These are phyloP conservation scores for Pollenia angustigena DNA, from an alignment of 2,888 invertebrate species.

Conservation along the genomic window DNA sequence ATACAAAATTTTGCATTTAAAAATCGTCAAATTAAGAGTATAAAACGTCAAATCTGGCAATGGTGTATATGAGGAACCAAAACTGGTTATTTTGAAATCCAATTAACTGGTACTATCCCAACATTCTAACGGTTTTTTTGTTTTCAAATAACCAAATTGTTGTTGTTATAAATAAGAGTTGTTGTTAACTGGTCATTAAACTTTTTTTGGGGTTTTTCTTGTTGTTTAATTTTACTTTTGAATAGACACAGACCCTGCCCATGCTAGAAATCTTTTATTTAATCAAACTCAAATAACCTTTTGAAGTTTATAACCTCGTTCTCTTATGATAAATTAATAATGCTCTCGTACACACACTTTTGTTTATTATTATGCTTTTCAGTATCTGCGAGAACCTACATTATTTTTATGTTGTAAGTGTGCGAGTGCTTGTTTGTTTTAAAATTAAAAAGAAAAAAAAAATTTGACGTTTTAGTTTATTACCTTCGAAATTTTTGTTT, in stretches of 20 bases:
- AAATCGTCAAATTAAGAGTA: too few relatives aligned
- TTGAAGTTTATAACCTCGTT: slow-evolving; percentile 63
- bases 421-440: not conserved
- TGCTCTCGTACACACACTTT: not conserved
- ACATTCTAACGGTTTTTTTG: slow-evolving; percentile 66
- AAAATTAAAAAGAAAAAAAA: slow-evolving; percentile 6
- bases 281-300: slow-evolving; percentile 55
- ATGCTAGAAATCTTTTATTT: slow-evolving; percentile 13
- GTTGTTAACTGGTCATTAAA: slow-evolving; percentile 27
- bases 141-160: not conserved
- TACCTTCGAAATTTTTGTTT: slow-evolving; percentile 51
- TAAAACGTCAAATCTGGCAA: too few relatives aligned
- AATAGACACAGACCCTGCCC: not conserved
- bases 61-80: not conserved
- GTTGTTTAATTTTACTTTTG: not conserved
- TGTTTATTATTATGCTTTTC: slow-evolving; percentile 51
- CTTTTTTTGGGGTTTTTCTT: not conserved
- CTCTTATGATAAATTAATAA: slow-evolving; percentile 21
- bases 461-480: slow-evolving; percentile 19
- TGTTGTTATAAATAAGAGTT: slow-evolving; percentile 1
- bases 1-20: too few relatives aligned
- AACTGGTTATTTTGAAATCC: not conserved
- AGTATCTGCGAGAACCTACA: not conserved
- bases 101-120: slow-evolving; percentile 67
- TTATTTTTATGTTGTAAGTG: not conserved